Percentiles rank a stretch among this genome's conserved stretches.
phyloP scores from a whole-genome alignment of 2,113 vertebrate genomes.

The Calypte anna region DNA sequence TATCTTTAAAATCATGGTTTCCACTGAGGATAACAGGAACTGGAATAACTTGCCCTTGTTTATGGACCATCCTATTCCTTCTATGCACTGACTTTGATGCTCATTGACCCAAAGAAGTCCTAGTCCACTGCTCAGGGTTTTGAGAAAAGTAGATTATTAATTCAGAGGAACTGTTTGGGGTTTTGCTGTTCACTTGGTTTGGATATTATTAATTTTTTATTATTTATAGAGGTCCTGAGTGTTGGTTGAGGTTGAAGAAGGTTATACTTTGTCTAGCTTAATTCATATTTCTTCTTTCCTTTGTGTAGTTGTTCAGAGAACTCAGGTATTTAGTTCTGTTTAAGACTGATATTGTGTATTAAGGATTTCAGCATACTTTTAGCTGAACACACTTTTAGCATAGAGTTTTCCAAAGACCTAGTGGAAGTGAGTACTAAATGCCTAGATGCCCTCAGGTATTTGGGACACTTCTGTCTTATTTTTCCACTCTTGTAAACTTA shows the following conservation, averaged over 20 bases:
- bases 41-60: not conserved
- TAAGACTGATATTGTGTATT: not conserved
- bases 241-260: not conserved
- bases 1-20: not conserved
- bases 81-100: not conserved
- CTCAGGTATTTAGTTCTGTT: not conserved
- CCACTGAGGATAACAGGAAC: not conserved
- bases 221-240: not conserved
- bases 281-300: not conserved
- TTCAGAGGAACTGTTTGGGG: not conserved
- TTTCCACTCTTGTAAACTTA: not conserved
- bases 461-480: not conserved
- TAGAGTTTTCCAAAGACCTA: not conserved
- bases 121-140: not conserved
- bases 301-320: not conserved
- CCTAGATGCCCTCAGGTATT: not conserved
- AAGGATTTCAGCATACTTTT: not conserved
- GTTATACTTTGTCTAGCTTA: not conserved
- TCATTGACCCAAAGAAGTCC: not conserved
- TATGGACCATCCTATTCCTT: not conserved
- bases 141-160: not conserved
- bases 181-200: not conserved
- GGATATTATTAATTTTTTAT: no score
- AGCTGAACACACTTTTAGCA: not conserved
- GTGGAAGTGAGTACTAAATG: not conserved